Percentiles rank a stretch among this genome's conserved stretches.
phyloP scores from a whole-genome alignment of 1,140 invertebrate species.

The Ridgeia piscesae region DNA sequence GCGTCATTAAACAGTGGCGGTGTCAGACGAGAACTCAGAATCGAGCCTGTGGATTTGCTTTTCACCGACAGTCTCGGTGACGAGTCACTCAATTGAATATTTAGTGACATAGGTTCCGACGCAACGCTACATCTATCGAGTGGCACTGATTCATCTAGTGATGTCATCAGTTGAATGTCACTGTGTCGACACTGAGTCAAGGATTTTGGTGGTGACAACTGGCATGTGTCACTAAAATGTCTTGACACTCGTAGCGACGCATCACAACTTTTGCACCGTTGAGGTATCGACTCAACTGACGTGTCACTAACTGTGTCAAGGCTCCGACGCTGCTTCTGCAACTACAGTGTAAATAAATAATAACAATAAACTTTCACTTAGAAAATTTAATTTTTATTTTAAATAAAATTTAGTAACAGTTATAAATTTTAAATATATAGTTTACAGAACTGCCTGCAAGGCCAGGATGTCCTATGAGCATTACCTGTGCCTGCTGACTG shows the following conservation, averaged over 20 bases:
- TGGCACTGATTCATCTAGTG: neutral
- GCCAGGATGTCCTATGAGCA: neutral
- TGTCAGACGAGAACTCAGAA: neutral
- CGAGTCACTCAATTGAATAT: neutral
- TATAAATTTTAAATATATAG: too few species aligned
- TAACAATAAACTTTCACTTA: neutral
- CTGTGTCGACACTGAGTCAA: neutral
- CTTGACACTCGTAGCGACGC: neutral
- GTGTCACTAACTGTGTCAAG: neutral
- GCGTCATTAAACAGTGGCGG: neutral
- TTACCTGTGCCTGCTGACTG: constrained; percentile 8
- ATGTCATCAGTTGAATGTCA: neutral
- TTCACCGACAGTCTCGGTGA: neutral
- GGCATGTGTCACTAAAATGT: neutral
- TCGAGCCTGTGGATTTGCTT: neutral
- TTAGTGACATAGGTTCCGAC: neutral
- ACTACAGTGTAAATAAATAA: neutral
- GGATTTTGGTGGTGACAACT: neutral
- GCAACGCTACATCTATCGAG: neutral
- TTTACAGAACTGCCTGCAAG: neutral
- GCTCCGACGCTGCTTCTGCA: neutral
- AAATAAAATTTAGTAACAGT: too few species aligned
- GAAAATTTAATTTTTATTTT: too few species aligned
- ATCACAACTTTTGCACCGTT: neutral
- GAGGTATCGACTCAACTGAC: neutral